Conservation (phyloP, 1,140 invertebrate genomes). For the Vanessa tameamea region DNA sequence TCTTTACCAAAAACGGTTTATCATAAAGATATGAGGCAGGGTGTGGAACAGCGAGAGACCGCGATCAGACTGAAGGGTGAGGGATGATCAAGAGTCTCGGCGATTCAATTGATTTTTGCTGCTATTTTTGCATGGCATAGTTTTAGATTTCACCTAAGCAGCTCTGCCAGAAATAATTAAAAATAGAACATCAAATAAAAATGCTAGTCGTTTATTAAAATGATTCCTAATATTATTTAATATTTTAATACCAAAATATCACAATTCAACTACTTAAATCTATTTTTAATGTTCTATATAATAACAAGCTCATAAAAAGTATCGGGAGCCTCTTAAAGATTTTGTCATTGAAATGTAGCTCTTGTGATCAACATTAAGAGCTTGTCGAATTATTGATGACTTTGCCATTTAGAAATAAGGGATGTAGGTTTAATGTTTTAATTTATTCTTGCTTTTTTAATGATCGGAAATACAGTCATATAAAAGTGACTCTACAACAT, state of each 20-base stretch:
- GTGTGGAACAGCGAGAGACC: slow-evolving; percentile 53
- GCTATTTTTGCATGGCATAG: slow-evolving; percentile 70
- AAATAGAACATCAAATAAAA: background rate
- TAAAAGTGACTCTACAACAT: background rate
- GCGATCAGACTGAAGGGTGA: slow-evolving; percentile 59
- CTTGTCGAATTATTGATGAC: slow-evolving; percentile 10
- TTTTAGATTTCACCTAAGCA: slow-evolving; percentile 30
- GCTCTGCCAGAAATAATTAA: background rate
- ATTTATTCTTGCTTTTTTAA: background rate
- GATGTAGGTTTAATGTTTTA: background rate
- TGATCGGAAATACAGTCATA: background rate
- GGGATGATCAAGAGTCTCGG: slow-evolving; percentile 51
- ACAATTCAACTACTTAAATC: background rate
- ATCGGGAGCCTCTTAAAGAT: slow-evolving; percentile 3
- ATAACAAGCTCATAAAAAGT: background rate
- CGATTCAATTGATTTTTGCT: slow-evolving; percentile 68
- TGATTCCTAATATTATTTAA: background rate
- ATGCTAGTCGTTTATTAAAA: background rate
- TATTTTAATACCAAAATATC: background rate
- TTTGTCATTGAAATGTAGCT: background rate
- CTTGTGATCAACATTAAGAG: background rate
- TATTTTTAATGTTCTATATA: background rate
- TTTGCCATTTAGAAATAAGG: background rate
- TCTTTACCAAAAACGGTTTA: slow-evolving; percentile 6
- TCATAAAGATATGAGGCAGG: slow-evolving; percentile 15